These are phyloP conservation scores for Pasiphila rectangulata DNA, from an alignment of 2,888 invertebrate species.

Conservation along the genomic window DNA sequence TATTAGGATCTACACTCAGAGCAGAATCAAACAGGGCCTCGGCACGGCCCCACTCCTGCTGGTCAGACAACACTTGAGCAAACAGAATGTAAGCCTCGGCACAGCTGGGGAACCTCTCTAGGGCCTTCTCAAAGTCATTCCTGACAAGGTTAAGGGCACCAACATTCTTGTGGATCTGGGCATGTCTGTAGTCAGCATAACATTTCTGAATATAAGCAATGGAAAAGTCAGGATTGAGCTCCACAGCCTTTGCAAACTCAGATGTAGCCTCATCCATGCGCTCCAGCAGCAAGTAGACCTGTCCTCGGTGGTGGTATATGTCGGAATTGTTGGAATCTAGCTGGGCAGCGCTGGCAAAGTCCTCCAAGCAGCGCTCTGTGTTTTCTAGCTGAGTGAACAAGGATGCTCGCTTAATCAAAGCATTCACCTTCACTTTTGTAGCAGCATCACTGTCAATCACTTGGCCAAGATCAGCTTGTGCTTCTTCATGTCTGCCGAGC, in stretches of 20 bases:
- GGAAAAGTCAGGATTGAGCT: slow-evolving; percentile 90
- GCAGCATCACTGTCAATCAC: slow-evolving; percentile 85
- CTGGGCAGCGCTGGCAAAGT: slow-evolving; percentile 88
- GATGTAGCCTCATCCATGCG: slow-evolving; percentile 88
- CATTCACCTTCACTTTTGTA: slow-evolving; percentile 87
- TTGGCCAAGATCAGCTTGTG: slow-evolving; percentile 85
- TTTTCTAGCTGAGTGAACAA: slow-evolving; percentile 90
- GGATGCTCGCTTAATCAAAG: slow-evolving; percentile 93
- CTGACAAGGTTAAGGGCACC: slow-evolving; percentile 84
- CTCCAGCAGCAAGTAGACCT: slow-evolving; percentile 91
- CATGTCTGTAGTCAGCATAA: slow-evolving; percentile 91
- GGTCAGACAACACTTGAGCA: slow-evolving; percentile 94
- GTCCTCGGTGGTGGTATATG: slow-evolving; percentile 95
- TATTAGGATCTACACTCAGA: slow-evolving; percentile 89
- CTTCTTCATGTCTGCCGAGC: slow-evolving; percentile 86
- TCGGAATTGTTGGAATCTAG: slow-evolving; percentile 91
- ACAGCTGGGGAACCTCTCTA: slow-evolving; percentile 90
- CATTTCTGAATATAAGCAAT: slow-evolving; percentile 94
- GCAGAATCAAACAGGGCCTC: slow-evolving; percentile 91
- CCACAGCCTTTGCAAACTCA: slow-evolving; percentile 91
- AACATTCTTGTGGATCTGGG: slow-evolving; percentile 82
- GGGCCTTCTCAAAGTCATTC: slow-evolving; percentile 86
- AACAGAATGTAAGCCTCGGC: slow-evolving; percentile 93
- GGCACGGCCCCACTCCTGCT: slow-evolving; percentile 90
- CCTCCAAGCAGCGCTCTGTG: slow-evolving; percentile 86